A percentile compares a stretch with the other conserved stretches of the same genome.
Conservation (phyloP, 2,888 invertebrate genomes). For the Limulus polyphemus region DNA sequence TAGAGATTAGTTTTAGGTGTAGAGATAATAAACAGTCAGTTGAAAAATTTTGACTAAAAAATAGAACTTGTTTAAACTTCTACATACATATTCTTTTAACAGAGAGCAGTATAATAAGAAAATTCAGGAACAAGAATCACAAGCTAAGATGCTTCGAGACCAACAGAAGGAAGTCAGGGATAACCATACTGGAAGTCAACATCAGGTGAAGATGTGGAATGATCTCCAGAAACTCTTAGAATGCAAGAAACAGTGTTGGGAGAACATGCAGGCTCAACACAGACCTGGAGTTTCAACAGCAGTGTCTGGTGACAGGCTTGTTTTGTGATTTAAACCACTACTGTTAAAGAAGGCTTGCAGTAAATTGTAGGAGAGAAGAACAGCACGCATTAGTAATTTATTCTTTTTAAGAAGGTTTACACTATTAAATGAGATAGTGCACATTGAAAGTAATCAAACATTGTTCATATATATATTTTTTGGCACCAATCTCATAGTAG, state of each 20-base stretch:
- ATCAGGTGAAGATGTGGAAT: constrained; percentile 46
- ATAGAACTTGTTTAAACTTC: too few species aligned
- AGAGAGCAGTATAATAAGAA: constrained; percentile 51
- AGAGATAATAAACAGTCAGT: constrained; percentile 5
- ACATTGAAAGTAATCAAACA: too few species aligned
- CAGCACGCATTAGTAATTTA: too few species aligned
- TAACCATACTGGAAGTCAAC: constrained; percentile 40
- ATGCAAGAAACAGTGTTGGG: constrained; percentile 31
- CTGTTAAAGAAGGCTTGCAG: too few species aligned
- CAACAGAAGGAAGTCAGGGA: constrained; percentile 42
- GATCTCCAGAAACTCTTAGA: constrained; percentile 41
- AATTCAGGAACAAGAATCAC: constrained; percentile 41
- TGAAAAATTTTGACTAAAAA: constrained; percentile 2
- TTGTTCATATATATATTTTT: too few species aligned
- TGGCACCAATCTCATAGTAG: too few species aligned
- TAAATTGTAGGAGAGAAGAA: too few species aligned
- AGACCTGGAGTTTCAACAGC: constrained; percentile 7
- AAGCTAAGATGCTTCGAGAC: constrained; percentile 32
- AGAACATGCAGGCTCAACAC: constrained; percentile 9
- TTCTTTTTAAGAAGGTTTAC: too few species aligned
- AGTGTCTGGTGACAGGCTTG: constrained; percentile 12
- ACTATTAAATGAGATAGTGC: too few species aligned
- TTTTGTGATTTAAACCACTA: constrained; percentile 5
- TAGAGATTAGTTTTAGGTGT: too few species aligned
- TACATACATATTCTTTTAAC: not conserved